Base-by-base conservation (phyloP, 2,888 invertebrate genomes). In the Boloria euphrosyne region DNA sequence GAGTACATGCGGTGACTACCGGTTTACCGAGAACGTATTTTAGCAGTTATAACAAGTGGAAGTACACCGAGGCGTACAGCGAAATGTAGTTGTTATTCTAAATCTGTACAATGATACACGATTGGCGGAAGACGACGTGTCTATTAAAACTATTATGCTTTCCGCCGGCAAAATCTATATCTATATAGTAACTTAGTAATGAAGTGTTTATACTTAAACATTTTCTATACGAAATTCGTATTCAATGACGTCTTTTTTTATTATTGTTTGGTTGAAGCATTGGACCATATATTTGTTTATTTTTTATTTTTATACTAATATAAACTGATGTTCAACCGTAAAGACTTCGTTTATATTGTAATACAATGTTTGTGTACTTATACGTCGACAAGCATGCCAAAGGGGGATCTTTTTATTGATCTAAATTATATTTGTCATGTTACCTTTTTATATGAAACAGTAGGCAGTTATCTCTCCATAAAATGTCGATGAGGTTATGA, bases 31-130 rank as follows among this genome's bases (percentile, higher is more conserved):
- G 58, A 62, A 66, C 58, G 58, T 58, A 67, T 58, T 67, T 59
- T 58, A 63, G 60, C 60, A 47, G 59, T 49, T 53, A 60, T 60
- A 60, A 65, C 65, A 54, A 60, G 65, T 65, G 65, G 60, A 54
- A 49, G 47, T 59, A 46, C 57, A 46, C 57, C 46, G 31, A 57
- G 57, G 18, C n/a, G 31, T 58, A 49, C 58, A 17, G 16, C 49
- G 59, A 59, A 59, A 49, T 59, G 59, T 49, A 59, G 27, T 59
- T 59, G 43, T 58, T 58, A 52, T 51, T 52, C 52, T 59, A 62
- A 53, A 43, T 53, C 13, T 53, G 51, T 62, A 53, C 38, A n/a
- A 22, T 52, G 51, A 59, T 17, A 59, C 38, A 49, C 59, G 59
- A 31, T 17, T 59, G 49, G 49, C 59, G 47, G 49, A 59, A 31